Evolutionary conservation across 2,888 invertebrate genomes (phyloP), one percentile per base, ranked within the genome.

Genomic region (Margaritifera margaritifera): DNA sequence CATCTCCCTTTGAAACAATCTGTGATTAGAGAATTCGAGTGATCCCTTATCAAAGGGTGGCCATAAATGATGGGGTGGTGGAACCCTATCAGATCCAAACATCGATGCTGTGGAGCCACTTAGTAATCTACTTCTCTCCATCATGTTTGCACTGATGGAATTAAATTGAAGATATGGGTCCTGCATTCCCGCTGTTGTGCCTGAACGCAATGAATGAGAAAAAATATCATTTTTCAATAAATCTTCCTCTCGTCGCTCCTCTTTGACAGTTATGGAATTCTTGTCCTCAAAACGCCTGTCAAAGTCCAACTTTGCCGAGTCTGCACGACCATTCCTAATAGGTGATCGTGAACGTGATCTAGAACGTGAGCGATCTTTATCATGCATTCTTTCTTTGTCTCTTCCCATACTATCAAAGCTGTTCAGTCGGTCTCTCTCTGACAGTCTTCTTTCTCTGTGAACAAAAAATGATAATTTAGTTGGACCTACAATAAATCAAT

Each of bases 281-380:
- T 75, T 78, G 20, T 84, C 83, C 1, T 82, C 81, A 59, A 71
- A 71, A n/a, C 81, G 75, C 24, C 80, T 71, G 53, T 84, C 82
- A 60, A 77, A 78, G 50, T 84, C 84, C 6, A 80, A 72, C 68
- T 86, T 86, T 58, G 68, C 67, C 51, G 78, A 75, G 66, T 84
- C 85, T 53, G 83, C 62, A 27, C 84, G 76, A 11, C 84, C 85
- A 72, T 85, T 84, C 58, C 84, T 75, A 63, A 85, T 74, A 1
- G 85, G 86, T 42, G 85, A 86, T 27, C 85, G 68, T 62, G 85
- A 80, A 18, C 85, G 72, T 56, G 85, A 83, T 58, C 78, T 61
- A 19, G 79, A 77, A 51, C 74, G 74, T 11, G 75, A 72, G 11
- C 78, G 70, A 62, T 83, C 79, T 62, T 62, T 69, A 59, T 79